Percentiles rank a stretch among this genome's conserved stretches.
Conservation (phyloP, 2,888 invertebrate species). For the Pyrochroa serraticornis region DNA sequence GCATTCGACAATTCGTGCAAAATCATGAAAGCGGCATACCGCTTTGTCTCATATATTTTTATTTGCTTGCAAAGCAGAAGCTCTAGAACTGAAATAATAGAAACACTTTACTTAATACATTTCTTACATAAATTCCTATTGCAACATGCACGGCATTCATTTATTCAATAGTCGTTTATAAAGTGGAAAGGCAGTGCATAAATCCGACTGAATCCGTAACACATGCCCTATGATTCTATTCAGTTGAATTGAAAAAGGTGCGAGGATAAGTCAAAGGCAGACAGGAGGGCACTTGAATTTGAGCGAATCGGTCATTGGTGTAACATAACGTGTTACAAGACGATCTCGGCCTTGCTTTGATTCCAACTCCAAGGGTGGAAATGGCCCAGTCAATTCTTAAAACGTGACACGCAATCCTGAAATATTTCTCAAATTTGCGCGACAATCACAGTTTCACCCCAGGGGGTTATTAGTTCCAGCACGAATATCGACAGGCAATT, state of each 20-base stretch:
- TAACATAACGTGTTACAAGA: slow-evolving; percentile 16
- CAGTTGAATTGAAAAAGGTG: neutral
- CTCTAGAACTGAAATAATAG: slow-evolving; percentile 2
- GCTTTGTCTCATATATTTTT: no score
- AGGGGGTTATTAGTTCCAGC: no score
- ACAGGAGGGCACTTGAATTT: slow-evolving; percentile 4
- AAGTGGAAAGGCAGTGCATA: slow-evolving; percentile 6
- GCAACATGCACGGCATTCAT: slow-evolving; percentile 9
- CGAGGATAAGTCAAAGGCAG: slow-evolving; percentile 1
- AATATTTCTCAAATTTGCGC: no score
- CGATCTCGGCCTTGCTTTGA: slow-evolving; percentile 8
- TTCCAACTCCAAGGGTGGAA: slow-evolving; percentile 2
- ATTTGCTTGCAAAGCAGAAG: neutral
- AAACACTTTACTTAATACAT: slow-evolving; percentile 10
- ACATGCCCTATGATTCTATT: slow-evolving; percentile 2
- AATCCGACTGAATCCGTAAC: slow-evolving; percentile 6
- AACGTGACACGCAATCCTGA: slow-evolving; percentile 1
- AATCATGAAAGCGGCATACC: no score
- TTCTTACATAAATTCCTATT: slow-evolving; percentile 3
- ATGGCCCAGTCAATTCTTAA: slow-evolving; percentile 6
- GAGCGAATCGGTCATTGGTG: slow-evolving; percentile 13
- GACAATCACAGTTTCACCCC: no score
- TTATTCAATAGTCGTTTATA: slow-evolving; percentile 8
- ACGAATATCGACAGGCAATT: no score
- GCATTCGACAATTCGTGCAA: no score